These are phyloP conservation scores for Goniozus legneri DNA, from an alignment of 1,140 invertebrate genomes.

Conservation along the genomic window DNA sequence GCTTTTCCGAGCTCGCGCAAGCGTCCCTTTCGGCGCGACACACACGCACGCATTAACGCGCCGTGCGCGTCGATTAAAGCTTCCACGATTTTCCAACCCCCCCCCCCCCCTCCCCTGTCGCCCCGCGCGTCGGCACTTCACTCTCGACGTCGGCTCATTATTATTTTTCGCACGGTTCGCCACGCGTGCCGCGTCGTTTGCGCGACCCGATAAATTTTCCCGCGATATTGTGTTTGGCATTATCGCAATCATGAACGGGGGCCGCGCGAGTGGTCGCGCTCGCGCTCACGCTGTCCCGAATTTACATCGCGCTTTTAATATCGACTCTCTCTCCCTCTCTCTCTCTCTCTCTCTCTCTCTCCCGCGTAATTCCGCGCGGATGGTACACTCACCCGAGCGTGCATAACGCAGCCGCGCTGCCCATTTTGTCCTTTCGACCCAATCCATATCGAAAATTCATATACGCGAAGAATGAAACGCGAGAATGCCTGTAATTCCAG, in stretches of 20 bases:
- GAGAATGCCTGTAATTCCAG: constrained; percentile 22
- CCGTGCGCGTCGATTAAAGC: constrained; percentile 27
- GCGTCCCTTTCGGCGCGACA: constrained; percentile 14
- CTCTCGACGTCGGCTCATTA: constrained; percentile 21
- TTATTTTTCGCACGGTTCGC: constrained; percentile 27
- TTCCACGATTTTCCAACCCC: constrained; percentile 15
- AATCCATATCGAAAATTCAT: constrained; percentile 26
- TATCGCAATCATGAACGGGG: constrained; percentile 32
- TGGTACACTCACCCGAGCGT: constrained; percentile 14
- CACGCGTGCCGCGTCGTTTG: constrained; percentile 22
- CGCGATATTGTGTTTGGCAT: constrained; percentile 35
- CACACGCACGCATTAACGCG: too few relatives aligned
- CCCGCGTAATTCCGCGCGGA: constrained; percentile 24
- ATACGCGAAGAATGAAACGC: constrained; percentile 21
- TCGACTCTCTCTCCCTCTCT: too few relatives aligned
- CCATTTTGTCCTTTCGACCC: too few relatives aligned
- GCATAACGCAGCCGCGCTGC: constrained; percentile 20
- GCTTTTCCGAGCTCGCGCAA: constrained; percentile 30
- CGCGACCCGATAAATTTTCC: constrained; percentile 29
- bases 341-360: too few relatives aligned
- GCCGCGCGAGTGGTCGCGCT: not conserved
- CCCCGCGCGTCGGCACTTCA: constrained; percentile 11
- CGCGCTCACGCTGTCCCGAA: constrained; percentile 15
- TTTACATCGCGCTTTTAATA: constrained; percentile 38
- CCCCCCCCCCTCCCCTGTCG: constrained; percentile 1